Percentiles rank a stretch among this genome's conserved stretches.
Evolutionary conservation across 2,113 vertebrate genomes (phyloP).

Genomic region (Tylochromis polylepis): DNA sequence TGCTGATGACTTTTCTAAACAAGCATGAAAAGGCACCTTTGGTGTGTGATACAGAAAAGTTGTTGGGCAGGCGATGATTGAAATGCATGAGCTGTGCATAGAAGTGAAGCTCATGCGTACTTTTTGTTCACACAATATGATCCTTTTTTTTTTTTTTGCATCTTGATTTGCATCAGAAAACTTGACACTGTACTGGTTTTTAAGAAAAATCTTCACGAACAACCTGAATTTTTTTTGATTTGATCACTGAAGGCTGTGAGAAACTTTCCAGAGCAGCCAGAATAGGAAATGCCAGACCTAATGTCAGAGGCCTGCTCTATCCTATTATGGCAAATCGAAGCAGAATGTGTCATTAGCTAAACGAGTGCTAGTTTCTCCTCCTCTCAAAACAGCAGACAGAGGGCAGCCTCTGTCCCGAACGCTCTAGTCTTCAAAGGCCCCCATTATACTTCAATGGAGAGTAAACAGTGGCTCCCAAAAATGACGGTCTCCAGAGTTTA

Average conservation of each 20-base stretch:
- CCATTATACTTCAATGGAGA: constrained; percentile 70
- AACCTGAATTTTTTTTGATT: not conserved
- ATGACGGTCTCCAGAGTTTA: constrained; percentile 74
- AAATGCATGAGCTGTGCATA: not conserved
- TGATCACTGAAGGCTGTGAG: constrained; percentile 28
- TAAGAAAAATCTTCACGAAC: not conserved
- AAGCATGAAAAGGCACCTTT: constrained; percentile 34
- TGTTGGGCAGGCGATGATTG: not conserved
- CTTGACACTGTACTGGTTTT: not conserved
- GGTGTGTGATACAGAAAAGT: constrained; percentile 1
- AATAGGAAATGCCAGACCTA: constrained; percentile 63
- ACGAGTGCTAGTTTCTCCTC: constrained; percentile 70
- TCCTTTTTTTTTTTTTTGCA: not conserved
- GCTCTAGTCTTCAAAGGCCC: constrained; percentile 71
- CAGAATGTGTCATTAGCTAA: constrained; percentile 79
- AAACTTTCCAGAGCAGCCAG: constrained; percentile 36
- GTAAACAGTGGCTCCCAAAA: constrained; percentile 75
- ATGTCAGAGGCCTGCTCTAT: constrained; percentile 74
- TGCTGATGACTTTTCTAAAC: constrained; percentile 39
- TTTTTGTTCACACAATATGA: not conserved
- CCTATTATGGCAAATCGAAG: constrained; percentile 78
- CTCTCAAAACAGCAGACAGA: constrained; percentile 73
- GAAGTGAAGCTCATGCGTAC: accelerated
- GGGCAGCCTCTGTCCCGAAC: constrained; percentile 66
- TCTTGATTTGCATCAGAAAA: not conserved